Conservation (phyloP, 2,797 vertebrate species). For the Cossypha dichroa region DNA sequence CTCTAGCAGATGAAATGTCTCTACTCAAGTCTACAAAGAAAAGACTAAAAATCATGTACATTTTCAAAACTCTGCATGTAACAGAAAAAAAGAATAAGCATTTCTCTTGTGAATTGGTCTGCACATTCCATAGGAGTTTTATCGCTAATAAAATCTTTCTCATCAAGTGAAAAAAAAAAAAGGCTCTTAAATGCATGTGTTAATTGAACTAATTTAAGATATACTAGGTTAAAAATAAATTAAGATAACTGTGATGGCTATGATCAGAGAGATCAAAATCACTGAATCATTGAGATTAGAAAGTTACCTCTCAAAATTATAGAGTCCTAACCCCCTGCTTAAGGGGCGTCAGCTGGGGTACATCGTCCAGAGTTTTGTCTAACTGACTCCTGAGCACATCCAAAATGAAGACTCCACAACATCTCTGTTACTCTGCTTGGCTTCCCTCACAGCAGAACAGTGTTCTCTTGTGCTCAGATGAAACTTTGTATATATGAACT, state of each 20-base stretch:
- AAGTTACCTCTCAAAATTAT: background rate
- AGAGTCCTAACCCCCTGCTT: fast-evolving
- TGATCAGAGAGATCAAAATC: background rate
- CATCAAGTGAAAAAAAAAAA: background rate
- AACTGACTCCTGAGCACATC: fast-evolving
- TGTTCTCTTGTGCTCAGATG: background rate
- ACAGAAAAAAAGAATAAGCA: background rate
- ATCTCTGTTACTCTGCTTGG: background rate
- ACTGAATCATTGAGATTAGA: background rate
- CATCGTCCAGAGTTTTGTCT: background rate
- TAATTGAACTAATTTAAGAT: background rate
- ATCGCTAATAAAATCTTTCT: background rate
- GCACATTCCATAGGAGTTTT: background rate
- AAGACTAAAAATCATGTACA: background rate
- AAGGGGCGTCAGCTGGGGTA: background rate
- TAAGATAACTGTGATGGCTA: background rate
- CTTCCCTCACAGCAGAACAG: background rate
- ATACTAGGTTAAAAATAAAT: background rate
- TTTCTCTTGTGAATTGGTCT: background rate
- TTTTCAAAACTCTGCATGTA: background rate
- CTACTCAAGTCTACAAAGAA: background rate
- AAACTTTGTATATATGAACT: fast-evolving
- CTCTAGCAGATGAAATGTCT: background rate
- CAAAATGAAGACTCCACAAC: background rate
- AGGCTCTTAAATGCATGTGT: background rate